A percentile compares a stretch with the other conserved stretches of the same genome.
phyloP scores from a whole-genome alignment of 2,113 vertebrate genomes.

The Calypte anna region DNA sequence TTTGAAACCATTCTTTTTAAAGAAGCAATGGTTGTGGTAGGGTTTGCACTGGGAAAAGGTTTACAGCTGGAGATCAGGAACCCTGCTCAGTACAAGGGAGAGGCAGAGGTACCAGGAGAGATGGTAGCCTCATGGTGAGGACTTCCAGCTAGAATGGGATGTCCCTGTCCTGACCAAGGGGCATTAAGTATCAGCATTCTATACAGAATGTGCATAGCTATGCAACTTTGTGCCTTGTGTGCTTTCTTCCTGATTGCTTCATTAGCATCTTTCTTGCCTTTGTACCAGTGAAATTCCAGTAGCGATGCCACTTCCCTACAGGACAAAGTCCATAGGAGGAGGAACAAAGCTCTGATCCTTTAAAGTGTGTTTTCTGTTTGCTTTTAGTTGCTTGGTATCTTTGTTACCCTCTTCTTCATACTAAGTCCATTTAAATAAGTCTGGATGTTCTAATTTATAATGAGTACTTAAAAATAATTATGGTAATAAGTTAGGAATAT shows the following conservation, averaged over 20 bases:
- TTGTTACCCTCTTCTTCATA: background rate
- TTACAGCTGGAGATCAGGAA: background rate
- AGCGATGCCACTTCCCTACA: background rate
- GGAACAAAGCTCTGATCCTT: background rate
- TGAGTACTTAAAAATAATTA: background rate
- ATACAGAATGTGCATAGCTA: accelerated
- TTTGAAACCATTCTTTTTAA: background rate
- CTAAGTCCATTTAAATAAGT: background rate
- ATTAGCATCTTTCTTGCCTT: background rate
- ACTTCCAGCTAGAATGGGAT: background rate
- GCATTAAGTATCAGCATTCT: background rate
- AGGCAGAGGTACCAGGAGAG: background rate
- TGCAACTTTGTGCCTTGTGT: background rate
- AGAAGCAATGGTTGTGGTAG: background rate
- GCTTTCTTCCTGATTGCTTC: background rate
- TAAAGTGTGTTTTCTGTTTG: background rate
- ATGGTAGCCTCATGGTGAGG: background rate
- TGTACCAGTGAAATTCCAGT: background rate
- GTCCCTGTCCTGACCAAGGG: background rate
- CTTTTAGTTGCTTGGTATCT: background rate
- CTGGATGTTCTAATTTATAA: background rate
- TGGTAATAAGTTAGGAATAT: background rate
- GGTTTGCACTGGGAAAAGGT: background rate
- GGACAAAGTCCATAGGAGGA: background rate
- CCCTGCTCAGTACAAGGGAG: background rate